phyloP scores from a whole-genome alignment of 2,888 invertebrate genomes.

The Lepidonotus clava region DNA sequence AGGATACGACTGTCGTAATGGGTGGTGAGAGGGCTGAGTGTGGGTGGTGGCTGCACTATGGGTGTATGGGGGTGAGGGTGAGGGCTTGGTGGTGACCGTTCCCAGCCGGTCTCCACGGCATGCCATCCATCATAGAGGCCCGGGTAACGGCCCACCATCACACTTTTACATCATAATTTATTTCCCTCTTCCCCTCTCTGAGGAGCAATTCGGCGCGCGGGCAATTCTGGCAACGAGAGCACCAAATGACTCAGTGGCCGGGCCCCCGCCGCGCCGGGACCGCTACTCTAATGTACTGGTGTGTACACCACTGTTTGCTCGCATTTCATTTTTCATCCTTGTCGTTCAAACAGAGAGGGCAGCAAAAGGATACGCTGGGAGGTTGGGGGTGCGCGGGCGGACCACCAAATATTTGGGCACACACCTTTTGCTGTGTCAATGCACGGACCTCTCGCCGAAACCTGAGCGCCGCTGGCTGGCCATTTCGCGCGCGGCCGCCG shows the following conservation, averaged over 20 bases:
- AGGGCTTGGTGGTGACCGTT: too few relatives aligned
- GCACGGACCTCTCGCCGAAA: neutral
- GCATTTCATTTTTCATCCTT: constrained; percentile 36
- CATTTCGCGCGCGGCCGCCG: neutral
- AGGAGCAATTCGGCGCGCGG: neutral
- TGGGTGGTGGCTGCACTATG: too few relatives aligned
- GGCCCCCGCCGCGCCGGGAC: too few relatives aligned
- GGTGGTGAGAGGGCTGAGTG: too few relatives aligned
- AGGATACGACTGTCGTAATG: too few relatives aligned
- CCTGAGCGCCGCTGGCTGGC: neutral
- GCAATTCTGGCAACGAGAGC: neutral
- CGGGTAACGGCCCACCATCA: neutral
- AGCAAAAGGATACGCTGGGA: neutral
- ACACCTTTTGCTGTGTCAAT: neutral
- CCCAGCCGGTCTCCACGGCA: too few relatives aligned
- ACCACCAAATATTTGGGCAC: neutral
- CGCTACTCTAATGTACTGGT: constrained; percentile 35
- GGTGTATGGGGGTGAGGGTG: too few relatives aligned
- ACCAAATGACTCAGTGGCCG: neutral
- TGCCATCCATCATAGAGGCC: too few relatives aligned
- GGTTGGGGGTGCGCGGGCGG: neutral
- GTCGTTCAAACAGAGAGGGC: constrained; percentile 7
- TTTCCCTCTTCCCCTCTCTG: neutral
- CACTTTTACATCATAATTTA: neutral
- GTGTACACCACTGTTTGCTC: constrained; percentile 29